These are phyloP conservation scores for Drosophila virilis DNA, from an alignment of 1,140 invertebrate species.

Conservation along the genomic window DNA sequence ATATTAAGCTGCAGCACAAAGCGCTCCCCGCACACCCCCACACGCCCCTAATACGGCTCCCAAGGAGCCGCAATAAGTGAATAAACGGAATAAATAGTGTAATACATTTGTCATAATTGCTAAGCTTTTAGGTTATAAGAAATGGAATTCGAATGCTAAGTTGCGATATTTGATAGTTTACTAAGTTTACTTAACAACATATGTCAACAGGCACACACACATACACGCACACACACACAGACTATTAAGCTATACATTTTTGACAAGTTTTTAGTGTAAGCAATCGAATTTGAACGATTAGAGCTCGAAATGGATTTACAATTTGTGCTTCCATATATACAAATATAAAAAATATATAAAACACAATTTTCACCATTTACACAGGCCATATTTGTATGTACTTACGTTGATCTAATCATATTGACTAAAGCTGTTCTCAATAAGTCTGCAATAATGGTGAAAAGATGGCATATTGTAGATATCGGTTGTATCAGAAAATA, in stretches of 20 bases:
- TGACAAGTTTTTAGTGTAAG: slow-evolving; percentile 35
- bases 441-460: slow-evolving; percentile 51
- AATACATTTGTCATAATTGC: slow-evolving; percentile 73
- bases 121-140: slow-evolving; percentile 56
- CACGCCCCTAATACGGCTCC: slow-evolving; percentile 62
- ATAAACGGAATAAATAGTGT: slow-evolving; percentile 63
- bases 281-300: slow-evolving; percentile 11
- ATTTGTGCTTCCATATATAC: slow-evolving; percentile 54
- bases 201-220: neutral
- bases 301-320: slow-evolving; percentile 43
- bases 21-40: slow-evolving; percentile 30
- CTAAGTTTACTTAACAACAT: slow-evolving; percentile 36
- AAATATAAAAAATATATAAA: slow-evolving; percentile 13
- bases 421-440: slow-evolving; percentile 41
- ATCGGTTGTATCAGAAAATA: slow-evolving; percentile 21
- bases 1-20: slow-evolving; percentile 60
- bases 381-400: slow-evolving; percentile 48
- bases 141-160: slow-evolving; percentile 2
- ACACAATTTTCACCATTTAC: slow-evolving; percentile 41
- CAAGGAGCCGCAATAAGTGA: slow-evolving; percentile 78
- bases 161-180: slow-evolving; percentile 17
- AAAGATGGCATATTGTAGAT: slow-evolving; percentile 33
- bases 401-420: slow-evolving; percentile 48
- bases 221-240: neutral
- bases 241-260: slow-evolving; percentile 21